phyloP scores from a whole-genome alignment of 2,797 vertebrate genomes.

The Melanotaenia maccullochi region DNA sequence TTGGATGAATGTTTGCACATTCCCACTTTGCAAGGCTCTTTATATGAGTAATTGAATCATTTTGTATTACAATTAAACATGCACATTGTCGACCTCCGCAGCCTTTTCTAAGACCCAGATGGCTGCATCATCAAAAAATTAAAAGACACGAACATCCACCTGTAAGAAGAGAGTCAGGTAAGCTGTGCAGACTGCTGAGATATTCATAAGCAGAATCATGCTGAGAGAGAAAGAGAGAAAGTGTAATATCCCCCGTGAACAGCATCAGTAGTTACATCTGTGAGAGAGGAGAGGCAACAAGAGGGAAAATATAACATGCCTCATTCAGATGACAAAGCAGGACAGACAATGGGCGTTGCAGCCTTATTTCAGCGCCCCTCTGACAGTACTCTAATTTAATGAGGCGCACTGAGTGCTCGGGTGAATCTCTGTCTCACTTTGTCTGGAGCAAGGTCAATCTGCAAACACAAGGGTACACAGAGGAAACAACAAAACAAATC shows the following conservation, averaged over 20 bases:
- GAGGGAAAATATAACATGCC: slow-evolving; percentile 41
- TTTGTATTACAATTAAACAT: slow-evolving; percentile 39
- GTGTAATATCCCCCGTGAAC: slow-evolving; percentile 40
- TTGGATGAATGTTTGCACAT: slow-evolving; percentile 1
- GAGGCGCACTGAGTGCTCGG: slow-evolving; percentile 63
- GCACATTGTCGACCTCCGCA: slow-evolving; percentile 33
- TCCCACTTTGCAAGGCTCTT: slow-evolving; percentile 19
- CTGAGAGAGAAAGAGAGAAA: slow-evolving; percentile 20
- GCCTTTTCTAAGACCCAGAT: slow-evolving; percentile 34
- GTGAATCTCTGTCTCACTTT: slow-evolving; percentile 64
- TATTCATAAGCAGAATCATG: slow-evolving; percentile 36
- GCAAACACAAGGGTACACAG: slow-evolving; percentile 65
- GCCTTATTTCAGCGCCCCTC: slow-evolving; percentile 73
- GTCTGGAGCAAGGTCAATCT: slow-evolving; percentile 76
- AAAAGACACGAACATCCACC: slow-evolving; percentile 41
- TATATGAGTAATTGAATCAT: slow-evolving; percentile 23
- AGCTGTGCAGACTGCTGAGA: slow-evolving; percentile 39
- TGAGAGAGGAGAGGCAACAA: slow-evolving; percentile 38
- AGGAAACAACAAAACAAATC: slow-evolving; percentile 66
- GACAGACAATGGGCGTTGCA: slow-evolving; percentile 60
- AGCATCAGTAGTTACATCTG: slow-evolving; percentile 56
- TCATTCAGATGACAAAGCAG: slow-evolving; percentile 70
- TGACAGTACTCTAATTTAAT: slow-evolving; percentile 76
- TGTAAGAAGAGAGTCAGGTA: slow-evolving; percentile 35
- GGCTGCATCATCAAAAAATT: slow-evolving; percentile 50